Base-by-base conservation (phyloP, 1,140 invertebrate genomes). In the Drosophila pachea region DNA sequence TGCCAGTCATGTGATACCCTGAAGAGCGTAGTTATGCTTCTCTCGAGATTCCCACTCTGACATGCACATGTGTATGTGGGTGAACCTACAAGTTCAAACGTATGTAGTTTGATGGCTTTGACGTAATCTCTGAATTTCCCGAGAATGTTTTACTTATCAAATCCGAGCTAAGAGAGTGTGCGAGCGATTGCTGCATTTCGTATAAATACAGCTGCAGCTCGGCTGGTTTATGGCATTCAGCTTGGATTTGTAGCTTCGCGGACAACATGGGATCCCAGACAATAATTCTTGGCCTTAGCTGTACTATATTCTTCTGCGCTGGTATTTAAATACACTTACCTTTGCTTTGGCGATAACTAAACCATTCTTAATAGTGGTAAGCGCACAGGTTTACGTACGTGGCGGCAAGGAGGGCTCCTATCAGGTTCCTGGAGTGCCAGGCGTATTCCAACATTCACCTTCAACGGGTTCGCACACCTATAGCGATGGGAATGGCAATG, bases 321-420 rank as follows among this genome's bases (percentile, higher is more conserved):
- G 61, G 67, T 65, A 58, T 22, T 22, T 22, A 22, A 1, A 3
- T 22, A 3, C 22, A 22, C 22, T 22, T 22, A 22, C 22, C 22
- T 22, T 22, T 22, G 22, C 22, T 22, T 22, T 22, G 22, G 22
- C 22, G 3, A 22, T 22, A 22, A 1, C 22, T 22, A 22, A 22
- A 2, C 22, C 22, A 22, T 22, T 22, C 1, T 22, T 3, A 22
- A 22, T 8, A 74, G 73, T 12, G 32, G 73, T 59, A 0, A 43
- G 61, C 31, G 54, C 77, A 9, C 70, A 79, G 56, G 73, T 78
- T 3, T 78, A 79, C 8, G 79, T 78, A 38, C 61, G 76, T 2
- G 76, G 76, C 0, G 72, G 79, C 8, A 78, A 75, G 4, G 69
- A 67, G 12, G 73, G 73, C 5, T 0, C 54, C 40, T 76, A 76